Base-by-base conservation (phyloP, 2,888 invertebrate genomes). In the Drosophila limbata region DNA sequence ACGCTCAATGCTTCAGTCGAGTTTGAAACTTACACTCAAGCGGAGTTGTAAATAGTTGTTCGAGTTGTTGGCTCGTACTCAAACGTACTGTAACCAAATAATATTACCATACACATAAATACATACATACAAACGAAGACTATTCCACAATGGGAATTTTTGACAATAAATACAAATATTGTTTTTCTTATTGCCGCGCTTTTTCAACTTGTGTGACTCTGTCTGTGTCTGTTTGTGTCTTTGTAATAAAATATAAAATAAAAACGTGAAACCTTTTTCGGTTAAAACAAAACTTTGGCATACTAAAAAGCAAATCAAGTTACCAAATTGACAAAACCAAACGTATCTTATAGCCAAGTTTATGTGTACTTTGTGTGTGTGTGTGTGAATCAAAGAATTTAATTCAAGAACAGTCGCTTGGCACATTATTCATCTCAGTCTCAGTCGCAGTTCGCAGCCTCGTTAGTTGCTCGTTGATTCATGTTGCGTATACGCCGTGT, bases 31-130 rank as follows among this genome's bases (percentile, higher is more conserved):
- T 92, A 90, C 90, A 89, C 91, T 90, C 84, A 90, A 87, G 91
- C 86, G 91, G 91, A 91, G 90, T 90, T 90, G 84, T 88, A 88
- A 89, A 90, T 89, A 88, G 89, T 74, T 66, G 83, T 90, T 85
- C 91, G 91, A 90, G 91, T 90, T 89, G 89, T 90, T 90, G 89
- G 91, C 92, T 92, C 92, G 92, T 90, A 92, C 92, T 92, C 92
- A 92, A 91, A 91, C 89, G 92, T 92, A 91, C 84, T 84, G 90
- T 89, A 90, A 80, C 73, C 59, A 55, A 73, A 73, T 76, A 66
- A 64, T 59, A 19, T 64, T 66, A 57, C 39, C 28, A 47, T 60
- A 67, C 33, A 69, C 25, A 59, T 10, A 37, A 11, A n/a, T 53
- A 50, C 10, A 63, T 35, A 39, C n/a, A 55, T 3, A 53, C 1